Evolutionary conservation across 2,797 vertebrate species (phyloP).

Genomic region (Brachyrhaphis roseni): DNA sequence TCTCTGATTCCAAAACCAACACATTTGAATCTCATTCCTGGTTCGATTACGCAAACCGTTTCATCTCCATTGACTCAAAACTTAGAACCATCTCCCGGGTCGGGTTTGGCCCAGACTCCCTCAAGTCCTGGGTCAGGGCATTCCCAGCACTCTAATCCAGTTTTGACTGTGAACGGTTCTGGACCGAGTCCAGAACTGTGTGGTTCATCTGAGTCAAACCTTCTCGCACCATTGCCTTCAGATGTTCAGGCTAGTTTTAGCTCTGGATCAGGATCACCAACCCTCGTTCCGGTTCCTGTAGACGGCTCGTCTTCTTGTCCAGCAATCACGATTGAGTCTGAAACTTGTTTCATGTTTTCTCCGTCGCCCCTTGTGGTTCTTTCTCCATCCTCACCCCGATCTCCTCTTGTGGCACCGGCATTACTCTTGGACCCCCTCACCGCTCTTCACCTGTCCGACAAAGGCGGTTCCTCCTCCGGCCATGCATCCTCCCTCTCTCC

Average conservation of each 20-base stretch:
- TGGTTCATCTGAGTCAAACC: conserved; percentile 4
- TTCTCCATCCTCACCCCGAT: conserved; percentile 43
- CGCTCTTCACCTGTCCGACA: conserved; percentile 53
- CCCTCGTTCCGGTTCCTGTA: conserved; percentile 1
- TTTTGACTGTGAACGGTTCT: conserved; percentile 4
- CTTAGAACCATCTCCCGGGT: conserved; percentile 30
- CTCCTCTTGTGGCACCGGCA: conserved; percentile 39
- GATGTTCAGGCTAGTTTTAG: conserved; percentile 19
- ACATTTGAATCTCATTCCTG: neutral
- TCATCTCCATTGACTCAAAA: conserved; percentile 5
- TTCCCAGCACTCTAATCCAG: conserved; percentile 9
- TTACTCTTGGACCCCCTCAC: conserved; percentile 65
- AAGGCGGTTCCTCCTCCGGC: conserved; percentile 57
- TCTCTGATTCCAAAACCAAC: conserved; percentile 3
- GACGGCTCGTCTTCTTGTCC: conserved; percentile 37
- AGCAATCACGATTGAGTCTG: conserved; percentile 61
- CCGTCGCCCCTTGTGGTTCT: conserved; percentile 15
- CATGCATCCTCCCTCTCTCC: conserved; percentile 67
- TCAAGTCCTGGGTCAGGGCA: neutral
- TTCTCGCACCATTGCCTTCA: conserved; percentile 18
- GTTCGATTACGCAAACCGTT: conserved; percentile 4
- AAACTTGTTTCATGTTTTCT: conserved; percentile 8
- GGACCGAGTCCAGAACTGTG: conserved; percentile 14
- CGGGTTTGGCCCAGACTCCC: neutral
- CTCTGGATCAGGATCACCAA: conserved; percentile 12